Evolutionary conservation across 2,888 invertebrate species (phyloP).

Genomic region (Oxytorus armatus): DNA sequence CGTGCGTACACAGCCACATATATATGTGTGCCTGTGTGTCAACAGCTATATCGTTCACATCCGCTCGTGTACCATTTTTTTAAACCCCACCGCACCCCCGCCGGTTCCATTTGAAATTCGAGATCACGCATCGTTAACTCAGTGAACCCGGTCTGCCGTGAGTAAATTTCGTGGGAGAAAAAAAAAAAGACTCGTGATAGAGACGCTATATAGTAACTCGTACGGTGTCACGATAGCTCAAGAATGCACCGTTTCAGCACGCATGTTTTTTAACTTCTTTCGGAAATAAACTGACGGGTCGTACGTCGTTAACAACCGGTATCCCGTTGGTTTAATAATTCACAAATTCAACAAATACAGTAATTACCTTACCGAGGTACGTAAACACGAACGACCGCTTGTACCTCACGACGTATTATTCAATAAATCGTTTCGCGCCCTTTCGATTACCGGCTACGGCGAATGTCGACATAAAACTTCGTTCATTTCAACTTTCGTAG

Average conservation of each 20-base stretch:
- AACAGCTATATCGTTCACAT: not conserved
- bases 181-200: not conserved
- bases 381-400: too few species aligned
- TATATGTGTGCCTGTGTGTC: not conserved
- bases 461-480: not conserved
- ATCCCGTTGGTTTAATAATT: not conserved
- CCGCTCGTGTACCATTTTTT: constrained; percentile 6
- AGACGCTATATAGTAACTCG: not conserved
- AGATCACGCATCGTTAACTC: constrained; percentile 19
- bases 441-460: not conserved
- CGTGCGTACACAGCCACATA: not conserved
- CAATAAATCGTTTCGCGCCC: not conserved
- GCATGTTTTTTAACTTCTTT: constrained; percentile 9
- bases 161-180: not conserved
- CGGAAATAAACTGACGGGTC: constrained; percentile 26
- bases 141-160: constrained; percentile 27
- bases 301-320: constrained; percentile 31
- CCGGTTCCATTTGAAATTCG: constrained; percentile 37
- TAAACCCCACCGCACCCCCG: not conserved
- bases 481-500: constrained; percentile 2
- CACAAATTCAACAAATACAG: too few species aligned
- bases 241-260: not conserved
- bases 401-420: too few species aligned
- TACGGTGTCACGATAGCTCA: not conserved
- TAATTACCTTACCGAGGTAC: too few species aligned